Percentiles rank a stretch among this genome's conserved stretches.
Evolutionary conservation across 1,140 invertebrate species (phyloP).

Genomic region (Oncopeltus fasciatus): DNA sequence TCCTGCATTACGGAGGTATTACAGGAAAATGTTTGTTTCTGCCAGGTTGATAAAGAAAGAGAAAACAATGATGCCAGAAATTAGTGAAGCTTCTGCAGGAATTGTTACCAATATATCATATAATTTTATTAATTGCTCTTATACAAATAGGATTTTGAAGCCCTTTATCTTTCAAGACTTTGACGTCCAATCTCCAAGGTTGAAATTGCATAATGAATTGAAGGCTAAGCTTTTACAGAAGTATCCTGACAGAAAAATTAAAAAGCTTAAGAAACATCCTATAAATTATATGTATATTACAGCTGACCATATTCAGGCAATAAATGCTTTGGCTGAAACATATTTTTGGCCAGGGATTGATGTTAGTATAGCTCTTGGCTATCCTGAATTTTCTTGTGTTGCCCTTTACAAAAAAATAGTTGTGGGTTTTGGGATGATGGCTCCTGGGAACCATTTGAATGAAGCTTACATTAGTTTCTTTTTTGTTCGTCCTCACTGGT

Average conservation of each 20-base stretch:
- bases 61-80: not conserved
- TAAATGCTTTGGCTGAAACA: conserved; percentile 4
- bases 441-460: conserved; percentile 6
- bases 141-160: conserved; percentile 10
- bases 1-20: not conserved
- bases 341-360: conserved; percentile 16
- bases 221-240: not conserved
- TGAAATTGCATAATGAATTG: not conserved
- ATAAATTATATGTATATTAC: conserved; percentile 14
- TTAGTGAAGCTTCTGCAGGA: not conserved
- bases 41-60: not conserved
- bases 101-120: not conserved
- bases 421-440: conserved; percentile 15
- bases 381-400: conserved; percentile 14
- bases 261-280: conserved; percentile 1
- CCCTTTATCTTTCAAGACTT: conserved; percentile 13
- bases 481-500: conserved; percentile 74
- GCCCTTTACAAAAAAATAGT: conserved; percentile 12
- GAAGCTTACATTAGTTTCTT: conserved; percentile 29
- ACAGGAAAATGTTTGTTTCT: not conserved
- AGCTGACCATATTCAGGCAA: conserved; percentile 3
- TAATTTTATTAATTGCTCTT: not conserved
- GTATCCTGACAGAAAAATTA: not conserved
- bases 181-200: not conserved
- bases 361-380: not conserved